Evolutionary conservation across 2,888 invertebrate species (phyloP).

Genomic region (Cephus sareptanus): DNA sequence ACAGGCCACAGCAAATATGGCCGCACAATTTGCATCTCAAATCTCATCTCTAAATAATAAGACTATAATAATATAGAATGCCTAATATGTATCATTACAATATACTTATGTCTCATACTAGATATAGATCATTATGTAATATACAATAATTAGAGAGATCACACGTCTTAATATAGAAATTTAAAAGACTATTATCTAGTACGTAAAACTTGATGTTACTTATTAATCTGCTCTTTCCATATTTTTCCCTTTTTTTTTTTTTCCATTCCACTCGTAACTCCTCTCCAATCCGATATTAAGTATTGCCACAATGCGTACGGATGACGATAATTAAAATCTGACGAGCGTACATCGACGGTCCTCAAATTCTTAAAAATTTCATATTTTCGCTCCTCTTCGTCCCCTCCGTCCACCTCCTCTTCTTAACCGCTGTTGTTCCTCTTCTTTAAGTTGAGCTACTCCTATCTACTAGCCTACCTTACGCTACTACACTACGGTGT

Average conservation of each 20-base stretch:
- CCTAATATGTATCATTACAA: conserved; percentile 46
- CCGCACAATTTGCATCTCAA: conserved; percentile 64
- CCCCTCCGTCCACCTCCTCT: neutral
- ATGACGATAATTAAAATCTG: conserved; percentile 43
- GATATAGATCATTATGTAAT: conserved; percentile 43
- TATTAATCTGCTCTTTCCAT: conserved; percentile 12
- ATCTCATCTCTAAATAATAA: conserved; percentile 49
- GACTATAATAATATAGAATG: conserved; percentile 32
- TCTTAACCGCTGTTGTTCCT: neutral
- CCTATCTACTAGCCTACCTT: conserved; percentile 55
- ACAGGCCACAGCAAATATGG: conserved; percentile 65
- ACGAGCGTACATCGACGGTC: conserved; percentile 56
- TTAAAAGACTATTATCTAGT: conserved; percentile 65
- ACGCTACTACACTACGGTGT: conserved; percentile 58
- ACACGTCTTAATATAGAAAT: conserved; percentile 66
- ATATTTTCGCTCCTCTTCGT: neutral
- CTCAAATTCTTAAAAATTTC: conserved; percentile 30
- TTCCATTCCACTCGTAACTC: conserved; percentile 2
- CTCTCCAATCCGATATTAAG: conserved; percentile 37
- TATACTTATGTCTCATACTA: conserved; percentile 16
- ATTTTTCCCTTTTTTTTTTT: conserved; percentile 3
- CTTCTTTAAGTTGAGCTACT: conserved; percentile 51
- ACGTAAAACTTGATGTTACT: conserved; percentile 49
- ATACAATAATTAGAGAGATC: conserved; percentile 66
- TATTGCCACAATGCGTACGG: conserved; percentile 60